Percentiles rank a stretch among this genome's conserved stretches.
Evolutionary conservation across 2,797 vertebrate genomes (phyloP).

Genomic region (Oreochromis mossambicus): DNA sequence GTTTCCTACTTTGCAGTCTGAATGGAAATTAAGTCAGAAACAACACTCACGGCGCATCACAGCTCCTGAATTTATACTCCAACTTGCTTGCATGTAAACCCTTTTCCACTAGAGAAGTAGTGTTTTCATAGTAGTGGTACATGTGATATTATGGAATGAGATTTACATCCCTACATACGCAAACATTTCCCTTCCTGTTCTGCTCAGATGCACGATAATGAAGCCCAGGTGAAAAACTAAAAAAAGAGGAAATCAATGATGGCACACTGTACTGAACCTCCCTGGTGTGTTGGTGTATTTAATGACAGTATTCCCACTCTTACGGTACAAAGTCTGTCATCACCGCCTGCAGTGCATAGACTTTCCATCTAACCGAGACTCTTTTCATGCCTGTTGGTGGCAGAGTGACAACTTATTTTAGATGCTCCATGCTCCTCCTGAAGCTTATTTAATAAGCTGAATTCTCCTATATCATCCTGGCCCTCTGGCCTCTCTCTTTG

Average conservation of each 20-base stretch:
- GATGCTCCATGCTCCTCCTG: slow-evolving; percentile 62
- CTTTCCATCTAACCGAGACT: slow-evolving; percentile 47
- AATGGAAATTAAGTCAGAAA: slow-evolving; percentile 35
- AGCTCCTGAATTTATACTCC: neutral
- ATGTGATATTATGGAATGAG: neutral
- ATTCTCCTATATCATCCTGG: slow-evolving; percentile 67
- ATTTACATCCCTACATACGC: neutral
- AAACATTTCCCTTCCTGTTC: slow-evolving; percentile 38
- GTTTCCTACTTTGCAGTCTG: slow-evolving; percentile 14
- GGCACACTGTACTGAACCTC: slow-evolving; percentile 56
- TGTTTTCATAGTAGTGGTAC: neutral
- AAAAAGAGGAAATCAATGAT: slow-evolving; percentile 48
- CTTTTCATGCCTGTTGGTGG: slow-evolving; percentile 63
- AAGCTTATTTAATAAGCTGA: slow-evolving; percentile 75
- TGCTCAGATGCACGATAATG: slow-evolving; percentile 51
- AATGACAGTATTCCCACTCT: slow-evolving; percentile 66
- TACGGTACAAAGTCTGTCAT: slow-evolving; percentile 67
- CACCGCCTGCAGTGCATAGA: slow-evolving; percentile 50
- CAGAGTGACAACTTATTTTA: slow-evolving; percentile 68
- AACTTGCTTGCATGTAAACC: slow-evolving; percentile 7
- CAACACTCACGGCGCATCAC: neutral
- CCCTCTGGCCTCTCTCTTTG: slow-evolving; percentile 62
- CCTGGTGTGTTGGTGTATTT: slow-evolving; percentile 59
- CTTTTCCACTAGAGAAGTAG: slow-evolving; percentile 1
- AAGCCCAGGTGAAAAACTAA: slow-evolving; percentile 37